Evolutionary conservation across 2,888 invertebrate species (phyloP).

Genomic region (Campoplex capitator): DNA sequence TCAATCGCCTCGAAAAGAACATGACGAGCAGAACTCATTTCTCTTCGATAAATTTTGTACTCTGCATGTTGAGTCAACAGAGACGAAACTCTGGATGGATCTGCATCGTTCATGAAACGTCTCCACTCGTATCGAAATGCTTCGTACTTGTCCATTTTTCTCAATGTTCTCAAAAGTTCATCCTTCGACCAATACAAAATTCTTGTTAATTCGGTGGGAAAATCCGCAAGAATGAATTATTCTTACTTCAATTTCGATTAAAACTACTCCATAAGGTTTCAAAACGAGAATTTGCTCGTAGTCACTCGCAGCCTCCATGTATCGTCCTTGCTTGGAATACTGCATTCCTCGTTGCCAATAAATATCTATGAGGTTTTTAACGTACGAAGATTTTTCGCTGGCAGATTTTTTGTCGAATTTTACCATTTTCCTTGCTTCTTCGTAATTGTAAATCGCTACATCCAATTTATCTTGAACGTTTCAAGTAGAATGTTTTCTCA

Average conservation of each 20-base stretch:
- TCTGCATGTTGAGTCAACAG: conserved; percentile 71
- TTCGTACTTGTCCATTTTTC: conserved; percentile 70
- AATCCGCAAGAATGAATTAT: not conserved
- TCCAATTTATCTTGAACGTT: conserved; percentile 67
- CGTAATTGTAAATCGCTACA: conserved; percentile 69
- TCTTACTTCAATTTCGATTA: conserved; percentile 67
- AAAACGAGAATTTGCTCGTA: conserved; percentile 71
- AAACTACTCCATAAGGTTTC: conserved; percentile 39
- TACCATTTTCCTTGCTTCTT: conserved; percentile 66
- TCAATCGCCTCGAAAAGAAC: conserved; percentile 71
- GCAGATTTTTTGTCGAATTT: conserved; percentile 56
- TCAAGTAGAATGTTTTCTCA: not conserved
- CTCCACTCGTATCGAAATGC: conserved; percentile 70
- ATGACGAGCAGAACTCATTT: conserved; percentile 71
- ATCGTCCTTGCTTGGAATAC: conserved; percentile 47
- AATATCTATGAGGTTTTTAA: conserved; percentile 57
- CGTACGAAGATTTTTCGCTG: conserved; percentile 45
- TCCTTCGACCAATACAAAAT: conserved; percentile 64
- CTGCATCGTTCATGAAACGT: conserved; percentile 62
- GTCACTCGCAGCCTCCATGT: conserved; percentile 70
- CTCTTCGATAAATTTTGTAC: conserved; percentile 71
- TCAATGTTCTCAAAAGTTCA: conserved; percentile 68
- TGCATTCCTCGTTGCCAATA: conserved; percentile 68
- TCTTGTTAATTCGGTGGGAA: not conserved
- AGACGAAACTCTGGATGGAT: conserved; percentile 62